Conservation (phyloP, 2,113 vertebrate species). For the Raphicerus campestris region DNA sequence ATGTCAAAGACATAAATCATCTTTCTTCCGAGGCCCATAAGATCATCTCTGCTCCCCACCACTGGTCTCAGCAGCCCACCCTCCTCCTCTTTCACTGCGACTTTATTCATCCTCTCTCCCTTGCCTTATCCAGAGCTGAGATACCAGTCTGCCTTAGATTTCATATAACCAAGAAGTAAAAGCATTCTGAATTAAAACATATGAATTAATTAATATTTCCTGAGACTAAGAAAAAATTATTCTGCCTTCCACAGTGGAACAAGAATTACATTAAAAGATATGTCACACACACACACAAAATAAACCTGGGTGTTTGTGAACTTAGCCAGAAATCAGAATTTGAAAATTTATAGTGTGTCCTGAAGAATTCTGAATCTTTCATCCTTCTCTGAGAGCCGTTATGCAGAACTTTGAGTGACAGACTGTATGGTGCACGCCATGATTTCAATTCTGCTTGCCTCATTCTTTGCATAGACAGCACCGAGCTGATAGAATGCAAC, state of each 20-base stretch:
- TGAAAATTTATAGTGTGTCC: background rate
- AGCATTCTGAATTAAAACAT: slow-evolving; percentile 20
- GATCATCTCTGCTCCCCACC: slow-evolving; percentile 7
- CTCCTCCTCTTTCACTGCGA: background rate
- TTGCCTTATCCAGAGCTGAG: background rate
- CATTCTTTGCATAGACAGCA: slow-evolving; percentile 58
- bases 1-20: slow-evolving; percentile 61
- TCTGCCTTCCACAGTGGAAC: background rate
- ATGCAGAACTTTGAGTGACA: slow-evolving; percentile 50
- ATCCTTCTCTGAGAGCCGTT: slow-evolving; percentile 23
- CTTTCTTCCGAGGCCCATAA: slow-evolving; percentile 16
- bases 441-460: slow-evolving; percentile 59
- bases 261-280: slow-evolving; percentile 21
- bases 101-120: background rate
- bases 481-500: slow-evolving; percentile 50
- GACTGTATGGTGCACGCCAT: background rate
- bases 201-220: slow-evolving; percentile 37
- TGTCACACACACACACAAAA: background rate
- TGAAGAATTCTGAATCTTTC: slow-evolving; percentile 49
- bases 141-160: background rate
- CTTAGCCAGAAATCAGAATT: slow-evolving; percentile 42
- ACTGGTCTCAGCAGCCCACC: background rate
- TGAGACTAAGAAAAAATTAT: slow-evolving; percentile 8
- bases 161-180: slow-evolving; percentile 41
- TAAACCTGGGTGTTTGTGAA: background rate